Base-by-base conservation (phyloP, 2,888 invertebrate genomes). In the Papilio elwesi region DNA sequence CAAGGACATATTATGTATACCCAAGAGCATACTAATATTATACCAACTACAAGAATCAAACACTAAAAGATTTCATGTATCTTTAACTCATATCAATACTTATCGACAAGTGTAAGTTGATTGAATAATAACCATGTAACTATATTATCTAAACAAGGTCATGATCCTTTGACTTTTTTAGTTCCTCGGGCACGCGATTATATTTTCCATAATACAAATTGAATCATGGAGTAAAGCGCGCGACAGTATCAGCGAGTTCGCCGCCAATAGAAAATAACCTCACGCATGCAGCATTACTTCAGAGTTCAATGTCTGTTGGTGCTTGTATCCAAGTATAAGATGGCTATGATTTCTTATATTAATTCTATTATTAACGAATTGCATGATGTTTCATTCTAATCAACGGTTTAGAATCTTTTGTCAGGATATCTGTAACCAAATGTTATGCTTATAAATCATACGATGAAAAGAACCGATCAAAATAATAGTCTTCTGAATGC, bases 151-250 rank as follows among this genome's bases (percentile, higher is more conserved):
- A 38, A 62, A 51, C 38, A 59, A 68, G 68, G 59, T 59, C 59
- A 68, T 59, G 59, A 68, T 49, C 26, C 51, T 38, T 68, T 62
- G 68, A 59, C 15, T 52, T 52, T 67, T 70, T 70, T 47, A 62
- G 63, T 63, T 2, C 36, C 12, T 65, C 12, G 11, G n/a, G 15
- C 68, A 68, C 68, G 68, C 68, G 38, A 68, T 36, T 12, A 43
- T 68, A 47, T 66, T 67, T 48, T 65, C n/a, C 36, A 65, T 59
- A n/a, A 49, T 11, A 43, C 49, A 36, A 59, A 59, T 57, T 68
- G 47, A 57, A 68, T 26, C 15, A 48, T 16, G 57, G 13, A 38
- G 4, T 52, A 16, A n/a, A 38, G 48, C 49, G 57, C 68, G 68
- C 49, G 68, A 48, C 57, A 8, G 57, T 57, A 57, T 36, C 13